Percentiles rank a stretch among this genome's conserved stretches.
These are phyloP conservation scores for Malurus cyaneus DNA, from an alignment of 2,113 vertebrate genomes.

Conservation along the genomic window DNA sequence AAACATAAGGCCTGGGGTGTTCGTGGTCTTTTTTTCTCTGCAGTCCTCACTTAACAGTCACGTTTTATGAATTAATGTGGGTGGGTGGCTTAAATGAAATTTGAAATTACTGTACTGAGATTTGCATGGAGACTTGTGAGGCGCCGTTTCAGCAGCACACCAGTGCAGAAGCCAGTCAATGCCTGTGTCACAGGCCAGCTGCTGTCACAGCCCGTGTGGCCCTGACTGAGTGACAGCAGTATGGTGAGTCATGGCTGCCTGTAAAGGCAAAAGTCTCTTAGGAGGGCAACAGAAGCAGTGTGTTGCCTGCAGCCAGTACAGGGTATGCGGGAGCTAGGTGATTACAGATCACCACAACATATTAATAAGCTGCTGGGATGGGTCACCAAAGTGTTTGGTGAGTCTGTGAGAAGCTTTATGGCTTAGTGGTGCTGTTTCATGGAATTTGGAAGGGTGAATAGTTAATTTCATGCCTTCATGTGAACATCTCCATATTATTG, in stretches of 20 bases:
- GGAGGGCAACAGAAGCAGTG: neutral
- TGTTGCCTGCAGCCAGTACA: neutral
- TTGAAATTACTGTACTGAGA: neutral
- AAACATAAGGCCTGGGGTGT: neutral
- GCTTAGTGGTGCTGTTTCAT: neutral
- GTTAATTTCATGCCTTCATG: neutral
- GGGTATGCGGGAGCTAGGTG: neutral
- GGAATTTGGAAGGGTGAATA: neutral
- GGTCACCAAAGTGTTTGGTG: neutral
- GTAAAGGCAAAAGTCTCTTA: neutral
- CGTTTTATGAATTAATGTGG: neutral
- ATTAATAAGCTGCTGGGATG: neutral
- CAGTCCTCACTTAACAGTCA: neutral
- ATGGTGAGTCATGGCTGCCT: neutral
- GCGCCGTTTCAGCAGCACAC: neutral
- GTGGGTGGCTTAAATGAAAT: neutral
- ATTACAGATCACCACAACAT: neutral
- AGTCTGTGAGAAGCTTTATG: neutral
- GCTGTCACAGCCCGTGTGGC: neutral
- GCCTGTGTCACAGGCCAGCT: neutral
- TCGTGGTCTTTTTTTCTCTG: neutral
- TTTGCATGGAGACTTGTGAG: neutral
- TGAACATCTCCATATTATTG: neutral
- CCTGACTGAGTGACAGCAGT: neutral
- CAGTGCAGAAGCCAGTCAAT: neutral